Evolutionary conservation across 53 echinoderm and acorn worm species (phyloP).

Genomic region (Patiria pectinifera): DNA sequence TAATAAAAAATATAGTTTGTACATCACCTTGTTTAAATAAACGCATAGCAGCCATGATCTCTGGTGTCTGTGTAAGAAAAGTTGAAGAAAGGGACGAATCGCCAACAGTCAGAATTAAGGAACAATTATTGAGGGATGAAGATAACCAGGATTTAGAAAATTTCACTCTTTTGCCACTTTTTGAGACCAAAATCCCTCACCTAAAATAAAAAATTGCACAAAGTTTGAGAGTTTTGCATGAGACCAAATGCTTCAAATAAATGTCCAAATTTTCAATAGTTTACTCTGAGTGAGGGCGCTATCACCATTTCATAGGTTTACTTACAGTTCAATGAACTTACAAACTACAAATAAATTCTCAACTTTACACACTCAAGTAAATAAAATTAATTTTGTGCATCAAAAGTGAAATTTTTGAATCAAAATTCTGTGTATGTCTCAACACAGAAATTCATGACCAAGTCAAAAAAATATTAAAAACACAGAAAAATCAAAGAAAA

Average conservation of each 20-base stretch:
- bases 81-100: background rate
- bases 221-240: too few species aligned
- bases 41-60: background rate
- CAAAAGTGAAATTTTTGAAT: too few species aligned
- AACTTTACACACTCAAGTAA: background rate
- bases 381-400: background rate
- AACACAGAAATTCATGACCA: too few species aligned
- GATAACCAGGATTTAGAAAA: background rate
- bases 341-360: background rate
- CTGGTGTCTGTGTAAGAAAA: background rate
- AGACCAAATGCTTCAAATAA: too few species aligned
- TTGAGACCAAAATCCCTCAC: too few species aligned
- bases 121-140: background rate
- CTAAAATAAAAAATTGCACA: background rate
- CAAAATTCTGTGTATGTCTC: too few species aligned
- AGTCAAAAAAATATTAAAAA: too few species aligned
- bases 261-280: background rate
- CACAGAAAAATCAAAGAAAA: too few species aligned
- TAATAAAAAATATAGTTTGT: conserved; percentile 26
- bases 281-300: background rate
- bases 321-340: background rate
- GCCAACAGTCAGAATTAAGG: background rate
- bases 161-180: background rate
- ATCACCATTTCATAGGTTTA: background rate
- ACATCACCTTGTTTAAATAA: conserved; percentile 22